Evolutionary conservation across 1,140 invertebrate species (phyloP), one percentile per base, ranked within the genome.

Genomic region (Frieseomelitta varia): DNA sequence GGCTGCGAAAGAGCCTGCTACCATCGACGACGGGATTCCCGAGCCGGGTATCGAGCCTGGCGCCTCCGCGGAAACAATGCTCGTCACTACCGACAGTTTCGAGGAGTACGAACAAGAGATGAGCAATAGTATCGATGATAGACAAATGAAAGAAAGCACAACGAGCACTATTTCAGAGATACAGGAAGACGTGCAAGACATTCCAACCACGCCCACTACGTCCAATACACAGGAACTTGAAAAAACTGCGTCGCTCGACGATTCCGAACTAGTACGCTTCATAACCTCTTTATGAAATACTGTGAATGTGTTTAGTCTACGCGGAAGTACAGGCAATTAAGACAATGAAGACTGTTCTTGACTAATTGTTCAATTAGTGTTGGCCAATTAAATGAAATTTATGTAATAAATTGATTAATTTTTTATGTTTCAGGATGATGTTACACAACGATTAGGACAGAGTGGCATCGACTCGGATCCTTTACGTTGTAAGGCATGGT

Each of bases 31-130:
- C 71, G 90, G 89, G 15, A 94, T 94, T 19, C 90, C 91, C 15
- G 93, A 94, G 39, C 90, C 93, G 51, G 95, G 93, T 81, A 94
- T 95, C 80, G 95, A 95, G 86, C 95, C 95, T 58, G 96, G 96
- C 39, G 96, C 95, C 76, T 95, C 95, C 14, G 88, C 92, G 19
- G 97, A 97, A 90, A 96, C 96, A 78, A 96, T 97, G 93, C 94
- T 97, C 51, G 95, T 97, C 30, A 96, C 96, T 15, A 96, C 96
- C 14, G 96, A 97, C 90, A 96, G 96, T 39, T 97, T 96, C 88
- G 96, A 97, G 88, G 96, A 97, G 85, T 96, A 97, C 87, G 96
- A 96, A 65, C 95, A 96, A 79, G 96, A 96, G 88, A 96, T 97
- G 95, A 96, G 95, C 83, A 95, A 95, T 21, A 96, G 95, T 90